Evolutionary conservation across 2,113 vertebrate species (phyloP).

Genomic region (Zosterops hypoxanthus): DNA sequence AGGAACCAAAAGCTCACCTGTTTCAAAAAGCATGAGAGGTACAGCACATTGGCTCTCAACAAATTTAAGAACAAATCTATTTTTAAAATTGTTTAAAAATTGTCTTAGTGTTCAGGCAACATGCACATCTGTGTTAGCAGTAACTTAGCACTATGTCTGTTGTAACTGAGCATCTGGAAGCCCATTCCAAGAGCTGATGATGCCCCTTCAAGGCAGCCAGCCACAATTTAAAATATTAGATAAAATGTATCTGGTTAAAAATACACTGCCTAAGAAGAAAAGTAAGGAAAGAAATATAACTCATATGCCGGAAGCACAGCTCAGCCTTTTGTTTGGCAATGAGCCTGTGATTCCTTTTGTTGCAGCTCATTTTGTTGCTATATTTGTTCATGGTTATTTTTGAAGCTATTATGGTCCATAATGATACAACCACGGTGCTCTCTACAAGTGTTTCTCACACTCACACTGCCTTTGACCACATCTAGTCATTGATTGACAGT

Average conservation of each 20-base stretch:
- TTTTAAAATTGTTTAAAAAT: neutral
- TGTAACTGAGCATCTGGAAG: neutral
- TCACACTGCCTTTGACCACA: neutral
- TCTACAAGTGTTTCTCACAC: neutral
- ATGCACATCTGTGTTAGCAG: neutral
- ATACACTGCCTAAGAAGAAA: neutral
- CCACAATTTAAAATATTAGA: neutral
- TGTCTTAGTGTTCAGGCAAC: neutral
- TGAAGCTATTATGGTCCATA: neutral
- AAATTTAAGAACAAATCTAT: neutral
- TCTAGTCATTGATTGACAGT: neutral
- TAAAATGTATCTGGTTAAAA: neutral
- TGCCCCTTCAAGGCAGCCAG: neutral
- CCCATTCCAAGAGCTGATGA: neutral
- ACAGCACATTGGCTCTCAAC: neutral
- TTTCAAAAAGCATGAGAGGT: neutral
- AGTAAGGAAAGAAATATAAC: neutral
- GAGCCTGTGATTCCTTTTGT: conserved; percentile 15
- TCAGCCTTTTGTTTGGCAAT: neutral
- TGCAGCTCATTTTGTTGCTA: conserved; percentile 30
- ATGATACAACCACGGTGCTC: neutral
- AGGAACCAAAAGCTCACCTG: neutral
- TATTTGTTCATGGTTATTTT: conserved; percentile 50
- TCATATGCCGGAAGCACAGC: neutral
- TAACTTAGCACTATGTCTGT: neutral